Evolutionary conservation across 2,113 vertebrate species (phyloP).

Genomic region (Eptesicus fuscus): DNA sequence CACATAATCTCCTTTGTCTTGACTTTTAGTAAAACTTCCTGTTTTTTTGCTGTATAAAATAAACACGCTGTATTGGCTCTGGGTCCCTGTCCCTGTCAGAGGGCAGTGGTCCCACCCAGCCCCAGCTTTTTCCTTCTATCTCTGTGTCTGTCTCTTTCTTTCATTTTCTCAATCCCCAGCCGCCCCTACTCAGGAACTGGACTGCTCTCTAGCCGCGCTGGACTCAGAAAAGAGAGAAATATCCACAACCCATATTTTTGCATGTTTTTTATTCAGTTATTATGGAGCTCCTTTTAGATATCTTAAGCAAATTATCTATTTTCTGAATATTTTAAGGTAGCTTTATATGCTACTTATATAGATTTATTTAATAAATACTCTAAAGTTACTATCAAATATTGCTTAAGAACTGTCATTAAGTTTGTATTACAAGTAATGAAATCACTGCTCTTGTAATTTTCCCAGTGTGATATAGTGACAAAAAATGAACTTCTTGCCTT

Average conservation of each 20-base stretch:
- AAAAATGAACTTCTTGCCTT: not conserved
- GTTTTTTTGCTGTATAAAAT: too few relatives aligned
- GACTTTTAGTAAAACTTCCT: too few relatives aligned
- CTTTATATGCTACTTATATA: not conserved
- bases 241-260: not conserved
- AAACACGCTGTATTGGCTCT: too few relatives aligned
- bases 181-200: too few relatives aligned
- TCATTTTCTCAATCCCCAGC: too few relatives aligned
- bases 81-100: too few relatives aligned
- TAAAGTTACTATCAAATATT: not conserved
- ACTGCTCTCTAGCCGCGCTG: too few relatives aligned
- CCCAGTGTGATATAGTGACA: not conserved
- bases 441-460: not conserved
- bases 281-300: not conserved
- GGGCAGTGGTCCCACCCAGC: too few relatives aligned
- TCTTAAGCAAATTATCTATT: not conserved
- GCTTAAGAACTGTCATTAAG: not conserved
- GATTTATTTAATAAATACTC: not conserved
- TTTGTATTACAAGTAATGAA: not conserved
- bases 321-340: not conserved
- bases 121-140: too few relatives aligned
- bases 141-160: too few relatives aligned
- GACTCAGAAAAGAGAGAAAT: too few relatives aligned
- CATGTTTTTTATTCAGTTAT: not conserved
- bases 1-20: too few relatives aligned